Base-by-base conservation (phyloP, 1,140 invertebrate species). In the Wasmannia auropunctata region DNA sequence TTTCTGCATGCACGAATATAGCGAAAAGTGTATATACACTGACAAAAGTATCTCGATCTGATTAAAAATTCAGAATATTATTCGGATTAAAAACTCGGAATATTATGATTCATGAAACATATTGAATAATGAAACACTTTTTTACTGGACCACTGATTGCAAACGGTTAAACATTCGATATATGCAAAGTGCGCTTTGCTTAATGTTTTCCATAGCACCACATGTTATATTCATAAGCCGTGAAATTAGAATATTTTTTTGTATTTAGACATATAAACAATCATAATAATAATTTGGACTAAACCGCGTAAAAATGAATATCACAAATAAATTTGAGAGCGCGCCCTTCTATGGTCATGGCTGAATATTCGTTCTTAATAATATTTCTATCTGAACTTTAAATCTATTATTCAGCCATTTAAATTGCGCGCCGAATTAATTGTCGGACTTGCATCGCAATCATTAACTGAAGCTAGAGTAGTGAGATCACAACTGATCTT, bases 1-100 rank as follows among this genome's bases (percentile, higher is more conserved):
- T 62, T 63, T n/a, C 2, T 31, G 14, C 28, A 19, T n/a, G 19
- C 37, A 63, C 0, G 16, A 19, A n/a, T n/a, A 14, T 51, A 34
- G 3, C 25, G 5, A 72, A 72, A 51, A 51, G 5, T 46, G 22
- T 72, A 2, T 31, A 10, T 19, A 19, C 43, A 46, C 1, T 28
- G 16, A 46, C 1, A 34, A 28, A 72, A 63, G 40, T 14, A 16
- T 51, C 10, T 72, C 19, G 10, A 51, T 49, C 8, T 49, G 16
- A 70, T 72, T 34, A n/a, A n/a, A 51, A 51, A 72, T 72, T 31
- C 8, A 10, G 19, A 51, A 51, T 70, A 28, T 49, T 70, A 49
- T 49, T n/a, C n/a, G n/a, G n/a, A n/a, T n/a, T n/a, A n/a, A n/a
- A 51, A 51, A 72, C 51, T 31, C 8, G 19, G 19, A 51, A 51